Base-by-base conservation (phyloP, 2,113 vertebrate species). In the Arvicanthis niloticus region DNA sequence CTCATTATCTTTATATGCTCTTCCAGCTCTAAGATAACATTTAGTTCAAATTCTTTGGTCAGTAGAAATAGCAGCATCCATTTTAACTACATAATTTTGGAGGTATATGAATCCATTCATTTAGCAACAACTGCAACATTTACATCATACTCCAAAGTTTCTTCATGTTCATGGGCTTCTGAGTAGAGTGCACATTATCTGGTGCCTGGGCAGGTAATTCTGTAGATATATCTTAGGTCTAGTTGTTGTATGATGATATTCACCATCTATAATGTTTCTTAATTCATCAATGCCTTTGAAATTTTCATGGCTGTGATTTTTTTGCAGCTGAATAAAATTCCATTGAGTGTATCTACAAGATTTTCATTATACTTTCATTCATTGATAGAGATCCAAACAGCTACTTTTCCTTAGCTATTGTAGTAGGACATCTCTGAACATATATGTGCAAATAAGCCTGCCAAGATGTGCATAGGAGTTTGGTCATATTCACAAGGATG, bases 111-210 rank as follows among this genome's bases (percentile, higher is more conserved):
- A 65, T 45, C 45, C 65, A 8, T 15, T 42, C 62, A 13, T 53
- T 48, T 3, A 65, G 9, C 19, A 4, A 72, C 9, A 21, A n/a
- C 5, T 26, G 51, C 26, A 53, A 9, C 12, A 17, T 77, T 86
- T 58, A 2, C 11, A 48, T 15, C 15, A 77, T 26, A 26, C 12
- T 17, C 8, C 40, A 89, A 75, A 67, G 6, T 76, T 48, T 15
- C 31, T 15, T 40, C 17, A 34, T 26, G 0, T 0, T 12, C 17
- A 3, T 9, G 56, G n/a, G 12, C 22, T 29, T 29, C 56, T 82
- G 37, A 60, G 22, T 60, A 82, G 17, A 80, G 19, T 53, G 4
- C 3, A 26, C 29, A 82, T 40, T 60, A 82, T 40, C 13, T 42
- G 12, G 24, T 60, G 37, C 15, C 37, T 26, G 21, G 37, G 12